Percentiles rank a stretch among this genome's conserved stretches.
Evolutionary conservation across 1,140 invertebrate species (phyloP).

Genomic region (Eubasilissa regina): DNA sequence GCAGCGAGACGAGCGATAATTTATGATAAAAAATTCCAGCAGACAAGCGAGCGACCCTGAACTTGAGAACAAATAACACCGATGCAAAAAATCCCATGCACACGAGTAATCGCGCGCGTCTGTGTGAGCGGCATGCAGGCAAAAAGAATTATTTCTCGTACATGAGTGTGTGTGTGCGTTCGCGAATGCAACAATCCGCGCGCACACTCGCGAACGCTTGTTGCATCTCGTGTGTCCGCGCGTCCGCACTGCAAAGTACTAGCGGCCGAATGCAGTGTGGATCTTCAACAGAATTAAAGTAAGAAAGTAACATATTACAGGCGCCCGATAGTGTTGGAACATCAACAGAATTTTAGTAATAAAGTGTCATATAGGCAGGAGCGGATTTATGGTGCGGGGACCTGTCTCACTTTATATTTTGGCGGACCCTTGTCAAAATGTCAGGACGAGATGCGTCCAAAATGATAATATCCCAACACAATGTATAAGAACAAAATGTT

Average conservation of each 20-base stretch:
- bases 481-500: too few relatives aligned
- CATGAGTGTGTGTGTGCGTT: neutral
- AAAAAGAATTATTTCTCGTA: neutral
- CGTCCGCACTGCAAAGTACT: neutral
- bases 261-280: neutral
- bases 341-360: too few relatives aligned
- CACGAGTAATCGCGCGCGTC: neutral
- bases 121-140: neutral
- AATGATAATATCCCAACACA: too few relatives aligned
- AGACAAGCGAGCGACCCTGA: slow-evolving; percentile 57
- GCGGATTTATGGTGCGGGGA: too few relatives aligned
- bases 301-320: too few relatives aligned
- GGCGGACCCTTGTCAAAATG: too few relatives aligned
- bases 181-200: slow-evolving; percentile 14
- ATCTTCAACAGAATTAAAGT: too few relatives aligned
- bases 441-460: too few relatives aligned
- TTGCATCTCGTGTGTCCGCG: neutral
- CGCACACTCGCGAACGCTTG: neutral
- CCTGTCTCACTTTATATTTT: too few relatives aligned
- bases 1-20: slow-evolving; percentile 44
- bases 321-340: too few relatives aligned
- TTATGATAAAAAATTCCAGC: slow-evolving; percentile 61
- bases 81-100: slow-evolving; percentile 48
- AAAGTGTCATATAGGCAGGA: too few relatives aligned
- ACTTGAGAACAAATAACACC: slow-evolving; percentile 60